Conservation (phyloP, 2,888 invertebrate genomes). For the Entomobrya multifasciata region DNA sequence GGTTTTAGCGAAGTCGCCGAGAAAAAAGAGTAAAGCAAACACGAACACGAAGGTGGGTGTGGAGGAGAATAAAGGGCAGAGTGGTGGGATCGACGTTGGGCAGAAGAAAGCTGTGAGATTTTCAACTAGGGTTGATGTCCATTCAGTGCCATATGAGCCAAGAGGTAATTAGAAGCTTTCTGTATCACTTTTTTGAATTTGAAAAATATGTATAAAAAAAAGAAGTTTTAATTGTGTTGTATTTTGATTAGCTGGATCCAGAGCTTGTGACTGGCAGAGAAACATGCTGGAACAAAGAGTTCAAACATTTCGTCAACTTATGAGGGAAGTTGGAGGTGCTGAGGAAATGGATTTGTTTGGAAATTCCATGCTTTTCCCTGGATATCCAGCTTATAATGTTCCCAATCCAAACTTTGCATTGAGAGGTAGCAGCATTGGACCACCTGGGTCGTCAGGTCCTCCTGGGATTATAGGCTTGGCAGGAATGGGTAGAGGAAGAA, state of each 20-base stretch:
- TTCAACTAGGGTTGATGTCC: constrained; percentile 59
- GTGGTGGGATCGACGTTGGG: neutral
- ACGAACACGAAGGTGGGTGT: neutral
- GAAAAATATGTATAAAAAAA: too few relatives aligned
- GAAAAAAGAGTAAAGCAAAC: neutral
- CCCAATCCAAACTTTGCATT: constrained; percentile 48
- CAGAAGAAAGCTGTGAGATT: constrained; percentile 51
- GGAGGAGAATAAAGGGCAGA: neutral
- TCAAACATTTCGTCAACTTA: constrained; percentile 57
- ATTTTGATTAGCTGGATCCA: constrained; percentile 43
- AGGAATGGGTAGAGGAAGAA: neutral
- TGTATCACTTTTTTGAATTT: too few relatives aligned
- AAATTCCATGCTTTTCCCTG: constrained; percentile 43
- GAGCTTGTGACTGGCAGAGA: constrained; percentile 65
- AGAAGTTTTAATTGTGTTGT: too few relatives aligned
- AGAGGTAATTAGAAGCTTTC: constrained; percentile 56
- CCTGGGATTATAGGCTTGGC: neutral
- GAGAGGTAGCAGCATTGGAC: constrained; percentile 10
- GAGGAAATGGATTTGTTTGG: constrained; percentile 57
- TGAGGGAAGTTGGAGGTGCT: constrained; percentile 41
- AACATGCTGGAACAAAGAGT: constrained; percentile 66
- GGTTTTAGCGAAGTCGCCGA: constrained; percentile 13
- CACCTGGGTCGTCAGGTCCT: neutral
- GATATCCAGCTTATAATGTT: constrained; percentile 38
- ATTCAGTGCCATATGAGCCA: constrained; percentile 72